Evolutionary conservation across 2,888 invertebrate genomes (phyloP).

Genomic region (Argynnis bischoffii): DNA sequence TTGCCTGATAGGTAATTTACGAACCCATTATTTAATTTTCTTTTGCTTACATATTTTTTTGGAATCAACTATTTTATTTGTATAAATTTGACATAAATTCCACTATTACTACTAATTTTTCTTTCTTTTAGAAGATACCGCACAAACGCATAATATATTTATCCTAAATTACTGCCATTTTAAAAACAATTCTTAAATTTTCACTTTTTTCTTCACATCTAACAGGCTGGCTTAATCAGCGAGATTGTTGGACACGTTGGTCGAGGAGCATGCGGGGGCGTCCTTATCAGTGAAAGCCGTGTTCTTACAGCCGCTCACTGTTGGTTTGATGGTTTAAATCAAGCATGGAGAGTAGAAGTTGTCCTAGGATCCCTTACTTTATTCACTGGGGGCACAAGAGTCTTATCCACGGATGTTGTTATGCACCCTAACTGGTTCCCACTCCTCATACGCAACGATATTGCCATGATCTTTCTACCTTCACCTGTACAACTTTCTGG

Average conservation of each 20-base stretch:
- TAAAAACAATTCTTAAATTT: too few species aligned
- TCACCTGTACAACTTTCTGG: constrained; percentile 4
- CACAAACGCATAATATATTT: too few species aligned
- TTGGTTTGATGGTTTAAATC: constrained; percentile 16
- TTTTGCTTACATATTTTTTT: too few species aligned
- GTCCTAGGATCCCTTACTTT: constrained; percentile 30
- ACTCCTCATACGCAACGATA: constrained; percentile 13
- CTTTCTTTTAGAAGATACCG: too few species aligned
- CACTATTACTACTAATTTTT: too few species aligned
- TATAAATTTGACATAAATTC: too few species aligned
- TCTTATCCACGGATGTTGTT: constrained; percentile 13
- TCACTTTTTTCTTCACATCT: neutral
- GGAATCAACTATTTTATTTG: too few species aligned
- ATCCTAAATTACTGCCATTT: too few species aligned
- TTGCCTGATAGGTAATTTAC: too few species aligned
- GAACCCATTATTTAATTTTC: too few species aligned
- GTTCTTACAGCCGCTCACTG: constrained; percentile 33
- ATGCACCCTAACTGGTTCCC: constrained; percentile 26
- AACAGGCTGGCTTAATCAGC: constrained; percentile 31
- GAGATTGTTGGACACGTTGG: constrained; percentile 19
- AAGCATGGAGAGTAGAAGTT: constrained; percentile 18
- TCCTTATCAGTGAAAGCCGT: constrained; percentile 9
- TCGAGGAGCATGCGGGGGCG: constrained; percentile 23
- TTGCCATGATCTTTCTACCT: constrained; percentile 23
- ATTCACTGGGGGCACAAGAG: constrained; percentile 28